phyloP scores from a whole-genome alignment of 37 sponge, comb jelly and placozoan species.

The Tethya wilhelma region DNA sequence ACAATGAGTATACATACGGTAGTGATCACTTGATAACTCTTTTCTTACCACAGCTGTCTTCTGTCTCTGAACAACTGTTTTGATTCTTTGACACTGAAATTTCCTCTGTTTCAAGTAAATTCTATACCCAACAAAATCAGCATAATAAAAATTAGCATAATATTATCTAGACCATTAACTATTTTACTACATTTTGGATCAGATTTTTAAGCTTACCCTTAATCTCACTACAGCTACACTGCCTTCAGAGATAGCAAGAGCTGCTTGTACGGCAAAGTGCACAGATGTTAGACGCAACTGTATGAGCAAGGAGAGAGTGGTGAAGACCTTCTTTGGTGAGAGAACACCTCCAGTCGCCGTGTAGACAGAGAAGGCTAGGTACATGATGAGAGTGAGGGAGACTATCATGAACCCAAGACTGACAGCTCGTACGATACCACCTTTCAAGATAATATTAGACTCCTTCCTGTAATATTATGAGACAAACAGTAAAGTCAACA shows the following conservation, averaged over 20 bases:
- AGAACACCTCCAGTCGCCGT: constrained; percentile 29
- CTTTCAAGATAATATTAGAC: constrained; percentile 10
- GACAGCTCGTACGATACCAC: constrained; percentile 14
- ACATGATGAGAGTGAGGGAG: constrained; percentile 12
- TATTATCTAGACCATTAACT: not conserved
- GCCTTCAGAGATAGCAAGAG: constrained; percentile 11
- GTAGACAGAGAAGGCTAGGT: constrained; percentile 24
- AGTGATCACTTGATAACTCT: not conserved
- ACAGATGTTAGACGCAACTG: constrained; percentile 22
- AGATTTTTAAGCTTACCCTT: constrained; percentile 15
- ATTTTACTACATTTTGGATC: not conserved
- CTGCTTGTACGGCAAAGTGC: constrained; percentile 5
- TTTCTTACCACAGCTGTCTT: not conserved
- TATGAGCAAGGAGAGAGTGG: constrained; percentile 31
- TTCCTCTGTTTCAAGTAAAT: constrained; percentile 11
- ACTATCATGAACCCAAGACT: constrained; percentile 7
- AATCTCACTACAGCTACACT: constrained; percentile 22
- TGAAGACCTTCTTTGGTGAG: constrained; percentile 46
- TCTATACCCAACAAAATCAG: not conserved
- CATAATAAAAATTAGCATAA: not conserved
- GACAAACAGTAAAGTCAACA: too few relatives aligned
- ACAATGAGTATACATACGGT: constrained; percentile 17
- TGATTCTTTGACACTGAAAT: not conserved
- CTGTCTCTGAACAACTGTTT: not conserved
- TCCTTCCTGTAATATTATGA: constrained; percentile 34